phyloP scores from a whole-genome alignment of 35 echinoderm and acorn worm species.

The Apostichopus parvimensis region DNA sequence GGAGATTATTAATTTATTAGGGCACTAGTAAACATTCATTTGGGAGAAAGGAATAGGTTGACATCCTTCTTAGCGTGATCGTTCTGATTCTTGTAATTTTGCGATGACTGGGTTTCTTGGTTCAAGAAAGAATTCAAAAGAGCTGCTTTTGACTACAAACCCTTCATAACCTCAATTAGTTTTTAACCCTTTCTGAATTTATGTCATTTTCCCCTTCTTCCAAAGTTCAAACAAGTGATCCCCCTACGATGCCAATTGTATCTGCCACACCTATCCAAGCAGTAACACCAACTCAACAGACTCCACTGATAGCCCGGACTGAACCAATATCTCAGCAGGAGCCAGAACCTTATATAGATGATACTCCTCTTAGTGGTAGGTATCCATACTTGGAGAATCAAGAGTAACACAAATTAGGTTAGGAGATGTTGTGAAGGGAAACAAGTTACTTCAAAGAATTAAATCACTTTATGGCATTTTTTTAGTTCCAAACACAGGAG shows the following conservation, averaged over 20 bases:
- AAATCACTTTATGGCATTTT: too few relatives aligned
- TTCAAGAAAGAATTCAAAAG: neutral
- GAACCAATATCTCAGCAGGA: conserved; percentile 51
- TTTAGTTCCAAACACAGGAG: too few relatives aligned
- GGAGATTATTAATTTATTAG: too few relatives aligned
- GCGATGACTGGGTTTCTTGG: neutral
- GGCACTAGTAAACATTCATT: too few relatives aligned
- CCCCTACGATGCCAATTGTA: conserved; percentile 57
- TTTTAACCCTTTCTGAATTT: neutral
- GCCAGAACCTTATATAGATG: conserved; percentile 45
- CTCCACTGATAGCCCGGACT: conserved; percentile 55
- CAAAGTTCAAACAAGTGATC: conserved; percentile 49
- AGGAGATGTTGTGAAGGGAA: too few relatives aligned
- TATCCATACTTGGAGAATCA: neutral
- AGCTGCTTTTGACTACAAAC: neutral
- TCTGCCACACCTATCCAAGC: conserved; percentile 83
- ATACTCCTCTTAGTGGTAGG: conserved; percentile 39
- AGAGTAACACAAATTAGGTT: too few relatives aligned
- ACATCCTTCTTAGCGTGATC: too few relatives aligned
- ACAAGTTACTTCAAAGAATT: too few relatives aligned
- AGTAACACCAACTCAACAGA: conserved; percentile 87
- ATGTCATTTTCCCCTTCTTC: neutral
- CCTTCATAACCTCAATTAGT: neutral
- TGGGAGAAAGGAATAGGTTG: too few relatives aligned
- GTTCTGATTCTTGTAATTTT: too few relatives aligned